Base-by-base conservation (phyloP, 2,797 vertebrate species). In the Sardinella longiceps region DNA sequence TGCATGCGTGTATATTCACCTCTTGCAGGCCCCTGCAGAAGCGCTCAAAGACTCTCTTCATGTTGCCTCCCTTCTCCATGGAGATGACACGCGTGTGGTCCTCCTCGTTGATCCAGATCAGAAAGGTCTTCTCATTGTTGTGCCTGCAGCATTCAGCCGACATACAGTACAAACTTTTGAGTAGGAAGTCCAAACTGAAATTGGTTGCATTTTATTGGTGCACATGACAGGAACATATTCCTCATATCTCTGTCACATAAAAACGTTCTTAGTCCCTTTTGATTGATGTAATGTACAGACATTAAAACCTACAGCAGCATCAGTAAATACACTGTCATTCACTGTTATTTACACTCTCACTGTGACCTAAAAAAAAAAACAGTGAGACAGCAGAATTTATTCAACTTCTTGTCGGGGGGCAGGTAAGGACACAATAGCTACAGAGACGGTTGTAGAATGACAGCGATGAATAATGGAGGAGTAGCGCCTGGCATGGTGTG, bases 11-110 rank as follows among this genome's bases (percentile, higher is more conserved):
- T 82, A 81, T 81, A 48, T 58, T 83, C 83, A 98, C 98, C 96
- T 99, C 97, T 90, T 97, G 97, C 81, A 99, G 96, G 58, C 98
- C 98, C 80, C 86, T 95, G 90, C 97, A 99, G 95, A 99, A 99
- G 87, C 97, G 94, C 80, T 99, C 98, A 87, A 99, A 99, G 83
- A 99, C 98, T 2, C 96, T 96, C 93, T 97, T 99, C 98, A 99
- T 99, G 94, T 99, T 99, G 74, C 98, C 98, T 1, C 98, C 98
- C 88, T 99, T 99, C 94, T 99, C 98, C 98, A 99, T 99, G 89
- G 98, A 99, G 93, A 99, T 99, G 91, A 99, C 87, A 10, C 98
- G 95, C 0, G 98, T 99, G 91, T 99, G 98, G 87, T 99, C 98
- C 88, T 99, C 98, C 92, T 99, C 98, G 0, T 99, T 99, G 88